A percentile compares a stretch with the other conserved stretches of the same genome.
Conservation (phyloP, 37 sponge, comb jelly and placozoan species). For the Halisarca cf. caerulea region DNA sequence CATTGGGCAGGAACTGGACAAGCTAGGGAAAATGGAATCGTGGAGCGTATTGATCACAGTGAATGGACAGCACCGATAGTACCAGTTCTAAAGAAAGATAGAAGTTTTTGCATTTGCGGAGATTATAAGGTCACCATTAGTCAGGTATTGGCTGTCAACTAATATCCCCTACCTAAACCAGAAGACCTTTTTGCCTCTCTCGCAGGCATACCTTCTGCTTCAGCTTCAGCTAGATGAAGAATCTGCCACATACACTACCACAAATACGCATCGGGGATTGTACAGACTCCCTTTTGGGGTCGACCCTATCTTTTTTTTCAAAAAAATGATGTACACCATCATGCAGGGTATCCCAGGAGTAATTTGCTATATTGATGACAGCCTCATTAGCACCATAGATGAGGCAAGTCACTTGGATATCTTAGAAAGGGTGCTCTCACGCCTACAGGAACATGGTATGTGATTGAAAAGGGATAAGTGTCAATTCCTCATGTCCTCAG, state of each 20-base stretch:
- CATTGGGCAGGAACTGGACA: not conserved
- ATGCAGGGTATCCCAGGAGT: constrained; percentile 36
- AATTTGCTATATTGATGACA: constrained; percentile 36
- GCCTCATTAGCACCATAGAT: constrained; percentile 12
- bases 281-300: no score
- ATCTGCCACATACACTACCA: no score
- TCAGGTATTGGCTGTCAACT: not conserved
- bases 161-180: no score
- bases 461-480: not conserved
- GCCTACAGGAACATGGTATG: constrained; percentile 4
- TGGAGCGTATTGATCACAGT: no score
- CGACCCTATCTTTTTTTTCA: no score
- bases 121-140: no score
- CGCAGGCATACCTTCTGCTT: no score
- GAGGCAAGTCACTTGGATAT: constrained; percentile 1
- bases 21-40: not conserved
- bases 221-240: not conserved
- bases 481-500: constrained; percentile 8
- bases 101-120: no score
- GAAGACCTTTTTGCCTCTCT: no score
- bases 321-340: constrained; percentile 40
- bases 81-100: no score
- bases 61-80: no score
- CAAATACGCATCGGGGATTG: no score
- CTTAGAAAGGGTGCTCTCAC: constrained; percentile 8